A percentile compares a stretch with the other conserved stretches of the same genome.
Conservation (phyloP, 2,797 vertebrate genomes). For the Alectoris magna region DNA sequence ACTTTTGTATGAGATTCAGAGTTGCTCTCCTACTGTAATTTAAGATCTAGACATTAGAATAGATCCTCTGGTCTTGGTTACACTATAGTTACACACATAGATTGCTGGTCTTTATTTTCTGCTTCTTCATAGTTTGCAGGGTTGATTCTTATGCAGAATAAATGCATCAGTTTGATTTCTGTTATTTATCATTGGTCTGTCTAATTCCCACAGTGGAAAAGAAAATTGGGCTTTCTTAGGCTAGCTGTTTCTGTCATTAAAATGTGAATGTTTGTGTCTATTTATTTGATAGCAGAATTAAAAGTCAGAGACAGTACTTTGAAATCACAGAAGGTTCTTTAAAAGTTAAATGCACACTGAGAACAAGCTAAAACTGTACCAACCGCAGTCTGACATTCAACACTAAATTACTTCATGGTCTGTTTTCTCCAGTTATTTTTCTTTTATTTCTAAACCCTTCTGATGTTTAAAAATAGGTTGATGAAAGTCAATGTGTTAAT, state of each 20-base stretch:
- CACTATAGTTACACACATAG: background rate
- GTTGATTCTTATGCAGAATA: background rate
- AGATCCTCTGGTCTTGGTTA: background rate
- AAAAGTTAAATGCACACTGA: background rate
- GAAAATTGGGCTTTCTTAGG: background rate
- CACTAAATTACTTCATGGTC: background rate
- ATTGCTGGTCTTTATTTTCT: background rate
- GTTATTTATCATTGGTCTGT: background rate
- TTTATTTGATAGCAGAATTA: background rate
- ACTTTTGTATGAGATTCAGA: background rate
- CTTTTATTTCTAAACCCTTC: slow-evolving; percentile 22
- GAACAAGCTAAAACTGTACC: slow-evolving; percentile 2
- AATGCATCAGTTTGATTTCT: background rate
- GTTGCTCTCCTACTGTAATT: background rate
- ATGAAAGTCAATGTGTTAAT: slow-evolving; percentile 23
- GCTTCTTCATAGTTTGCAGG: background rate
- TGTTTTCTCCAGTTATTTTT: background rate
- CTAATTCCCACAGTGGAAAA: background rate
- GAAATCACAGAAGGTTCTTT: background rate
- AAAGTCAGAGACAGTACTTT: slow-evolving; percentile 9
- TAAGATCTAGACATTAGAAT: background rate
- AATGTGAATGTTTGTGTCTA: background rate
- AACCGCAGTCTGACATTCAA: background rate
- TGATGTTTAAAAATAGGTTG: slow-evolving; percentile 15
- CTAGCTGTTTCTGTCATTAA: background rate